Evolutionary conservation across 2,113 vertebrate species (phyloP).

Genomic region (Panthera tigris): DNA sequence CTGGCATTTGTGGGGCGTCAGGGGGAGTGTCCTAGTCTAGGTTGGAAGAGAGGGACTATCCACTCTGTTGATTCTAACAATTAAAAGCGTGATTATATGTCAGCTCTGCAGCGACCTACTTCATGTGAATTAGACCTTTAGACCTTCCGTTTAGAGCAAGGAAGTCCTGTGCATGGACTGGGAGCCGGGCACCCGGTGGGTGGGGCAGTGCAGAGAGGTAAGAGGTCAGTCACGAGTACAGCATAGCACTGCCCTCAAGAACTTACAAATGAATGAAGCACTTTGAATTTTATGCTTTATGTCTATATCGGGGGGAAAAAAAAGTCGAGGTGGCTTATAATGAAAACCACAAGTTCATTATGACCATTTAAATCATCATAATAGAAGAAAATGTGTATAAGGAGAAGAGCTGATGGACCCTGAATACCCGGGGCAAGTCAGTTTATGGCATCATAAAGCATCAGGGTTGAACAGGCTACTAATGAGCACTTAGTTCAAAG

Average conservation of each 20-base stretch:
- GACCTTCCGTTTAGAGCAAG: not conserved
- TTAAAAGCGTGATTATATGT: not conserved
- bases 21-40: no score
- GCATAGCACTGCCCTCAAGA: not conserved
- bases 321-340: not conserved
- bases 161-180: not conserved
- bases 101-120: not conserved
- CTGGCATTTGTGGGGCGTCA: not conserved
- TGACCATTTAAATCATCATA: slow-evolving; percentile 2
- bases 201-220: accelerated
- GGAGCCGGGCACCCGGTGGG: accelerated
- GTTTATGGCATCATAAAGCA: not conserved
- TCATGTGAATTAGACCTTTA: not conserved
- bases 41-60: accelerated
- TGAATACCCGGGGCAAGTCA: not conserved
- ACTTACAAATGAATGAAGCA: not conserved
- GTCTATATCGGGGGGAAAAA: not conserved
- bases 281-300: not conserved
- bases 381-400: not conserved
- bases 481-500: not conserved
- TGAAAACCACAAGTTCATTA: slow-evolving; percentile 17
- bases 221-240: not conserved
- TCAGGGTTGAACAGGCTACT: not conserved
- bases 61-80: not conserved
- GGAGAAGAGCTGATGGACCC: not conserved